Percentiles rank a stretch among this genome's conserved stretches.
Conservation (phyloP, 2,888 invertebrate genomes). For the Lampropteryx suffumata region DNA sequence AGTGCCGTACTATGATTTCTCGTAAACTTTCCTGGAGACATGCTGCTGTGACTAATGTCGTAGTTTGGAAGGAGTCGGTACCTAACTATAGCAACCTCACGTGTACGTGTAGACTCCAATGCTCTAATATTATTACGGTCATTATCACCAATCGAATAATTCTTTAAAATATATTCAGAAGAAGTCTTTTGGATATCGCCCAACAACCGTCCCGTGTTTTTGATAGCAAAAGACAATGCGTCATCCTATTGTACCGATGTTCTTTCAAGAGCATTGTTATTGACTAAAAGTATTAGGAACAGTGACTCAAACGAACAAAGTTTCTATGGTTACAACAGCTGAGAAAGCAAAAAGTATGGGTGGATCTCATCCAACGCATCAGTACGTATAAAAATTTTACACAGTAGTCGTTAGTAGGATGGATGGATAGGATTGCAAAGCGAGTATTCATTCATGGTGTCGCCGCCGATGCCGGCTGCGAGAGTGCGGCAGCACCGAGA, state of each 20-base stretch:
- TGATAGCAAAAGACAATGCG: slow-evolving; percentile 17
- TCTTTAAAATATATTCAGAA: slow-evolving; percentile 13
- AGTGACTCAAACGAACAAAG: no score
- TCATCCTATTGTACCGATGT: slow-evolving; percentile 11
- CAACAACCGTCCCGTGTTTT: slow-evolving; percentile 8
- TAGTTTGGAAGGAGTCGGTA: not conserved
- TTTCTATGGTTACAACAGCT: no score
- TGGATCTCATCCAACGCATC: slow-evolving; percentile 4
- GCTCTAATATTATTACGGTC: not conserved
- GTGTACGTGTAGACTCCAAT: not conserved
- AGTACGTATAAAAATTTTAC: not conserved
- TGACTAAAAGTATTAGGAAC: not conserved
- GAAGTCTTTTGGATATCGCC: slow-evolving; percentile 15
- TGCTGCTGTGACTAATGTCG: not conserved
- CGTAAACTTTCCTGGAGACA: not conserved
- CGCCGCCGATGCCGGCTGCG: slow-evolving; percentile 1
- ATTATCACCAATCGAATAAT: slow-evolving; percentile 1
- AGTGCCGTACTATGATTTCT: not conserved
- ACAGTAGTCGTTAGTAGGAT: no score
- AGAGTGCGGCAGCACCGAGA: slow-evolving; percentile 33
- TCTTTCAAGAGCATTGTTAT: slow-evolving; percentile 4
- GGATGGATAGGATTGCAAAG: slow-evolving; percentile 14
- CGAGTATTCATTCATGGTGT: slow-evolving; percentile 25
- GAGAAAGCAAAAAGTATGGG: not conserved
- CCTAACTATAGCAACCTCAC: not conserved